Evolutionary conservation across 1,140 invertebrate genomes (phyloP), one percentile per base, ranked within the genome.

Genomic region (Holcopasites calliopsidis): DNA sequence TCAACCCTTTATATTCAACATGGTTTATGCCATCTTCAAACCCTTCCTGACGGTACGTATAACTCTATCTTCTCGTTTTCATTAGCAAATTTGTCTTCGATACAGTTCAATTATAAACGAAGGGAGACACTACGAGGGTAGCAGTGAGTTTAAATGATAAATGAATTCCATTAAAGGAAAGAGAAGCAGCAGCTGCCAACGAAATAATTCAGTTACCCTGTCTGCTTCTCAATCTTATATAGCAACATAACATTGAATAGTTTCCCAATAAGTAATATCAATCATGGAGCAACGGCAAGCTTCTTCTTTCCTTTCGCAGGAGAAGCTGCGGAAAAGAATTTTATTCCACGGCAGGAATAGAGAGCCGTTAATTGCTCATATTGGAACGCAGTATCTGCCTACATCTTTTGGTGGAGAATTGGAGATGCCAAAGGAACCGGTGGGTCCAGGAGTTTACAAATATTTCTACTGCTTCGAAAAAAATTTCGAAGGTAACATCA

Each of bases 1-100:
- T 90, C 96, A 97, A 87, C 95, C 96, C 1, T 94, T 93, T 80
- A 92, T 97, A 31, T 95, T 97, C 83, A 96, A 96, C 85, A 94
- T 95, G 85, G 92, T 96, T 3, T 96, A 94, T 82, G 93, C 94
- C 47, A 92, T 97, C 44, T 95, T 96, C 85, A 97, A 96, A 87
- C 95, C 94, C 23, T 96, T 97, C 86, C 92, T 97, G 26, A 66
- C 89, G 71, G 90, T 91, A 83, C 10, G 28, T 18, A 3, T 1
- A 0, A 4, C 28, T 31, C 10, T 18, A 3, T 55, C 3, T 35
- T 13, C 21, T 26, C 8, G 13, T 38, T 31, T 5, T 5, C 1
- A 16, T 16, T 35, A 16, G n/a, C n/a, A n/a, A n/a, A n/a, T n/a
- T n/a, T n/a, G n/a, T n/a, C n/a, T n/a, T n/a, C n/a, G n/a, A n/a